These are phyloP conservation scores for Catalaphyllia jardinei DNA, from an alignment of 64 coral and sea anemone species.

Conservation along the genomic window DNA sequence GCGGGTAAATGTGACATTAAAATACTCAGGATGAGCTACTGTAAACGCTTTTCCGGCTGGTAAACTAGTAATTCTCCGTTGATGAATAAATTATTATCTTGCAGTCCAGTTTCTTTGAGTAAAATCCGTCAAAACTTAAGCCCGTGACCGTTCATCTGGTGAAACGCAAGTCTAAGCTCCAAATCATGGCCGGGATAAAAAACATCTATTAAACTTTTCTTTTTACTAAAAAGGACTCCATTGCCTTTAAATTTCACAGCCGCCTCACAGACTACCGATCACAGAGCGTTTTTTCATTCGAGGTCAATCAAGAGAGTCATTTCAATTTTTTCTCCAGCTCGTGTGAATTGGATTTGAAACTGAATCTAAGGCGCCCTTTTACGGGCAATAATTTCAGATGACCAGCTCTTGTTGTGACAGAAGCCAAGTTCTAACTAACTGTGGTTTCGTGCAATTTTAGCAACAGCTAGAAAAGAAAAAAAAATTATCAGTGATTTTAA, in stretches of 20 bases:
- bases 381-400: not conserved
- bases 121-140: too few relatives aligned
- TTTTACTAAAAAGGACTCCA: too few relatives aligned
- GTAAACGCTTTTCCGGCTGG: not conserved
- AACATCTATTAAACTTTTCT: too few relatives aligned
- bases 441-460: not conserved
- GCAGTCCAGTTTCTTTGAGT: too few relatives aligned
- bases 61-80: not conserved
- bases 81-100: not conserved
- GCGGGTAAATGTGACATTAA: not conserved
- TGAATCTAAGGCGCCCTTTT: not conserved
- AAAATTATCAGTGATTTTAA: not conserved
- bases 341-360: not conserved
- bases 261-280: not conserved
- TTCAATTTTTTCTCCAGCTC: not conserved
- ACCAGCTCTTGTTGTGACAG: not conserved
- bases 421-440: not conserved
- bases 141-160: too few relatives aligned
- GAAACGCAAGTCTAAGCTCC: too few relatives aligned
- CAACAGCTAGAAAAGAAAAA: not conserved
- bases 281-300: not conserved
- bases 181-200: too few relatives aligned
- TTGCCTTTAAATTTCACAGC: too few relatives aligned
- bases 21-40: not conserved
- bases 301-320: too few relatives aligned